phyloP scores from a whole-genome alignment of 2,113 vertebrate genomes.

The Dicerorhinus sumatrensis region DNA sequence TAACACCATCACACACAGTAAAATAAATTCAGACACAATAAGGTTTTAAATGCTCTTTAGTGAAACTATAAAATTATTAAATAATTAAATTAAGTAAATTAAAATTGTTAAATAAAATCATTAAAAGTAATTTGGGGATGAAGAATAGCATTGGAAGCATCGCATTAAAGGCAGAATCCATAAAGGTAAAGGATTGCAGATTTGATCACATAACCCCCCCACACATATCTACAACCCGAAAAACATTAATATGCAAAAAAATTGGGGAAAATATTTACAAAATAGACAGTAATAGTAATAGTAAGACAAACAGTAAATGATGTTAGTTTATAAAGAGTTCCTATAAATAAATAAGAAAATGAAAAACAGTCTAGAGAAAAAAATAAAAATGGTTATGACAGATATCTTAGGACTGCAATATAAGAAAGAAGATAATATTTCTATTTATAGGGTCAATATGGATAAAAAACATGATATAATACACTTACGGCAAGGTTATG shows the following conservation, averaged over 20 bases:
- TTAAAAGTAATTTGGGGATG: not conserved
- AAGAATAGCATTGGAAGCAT: not conserved
- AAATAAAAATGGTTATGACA: not conserved
- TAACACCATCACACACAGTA: not conserved
- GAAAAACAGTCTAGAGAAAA: not conserved
- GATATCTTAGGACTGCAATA: not conserved
- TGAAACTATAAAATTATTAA: not conserved
- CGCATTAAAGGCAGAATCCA: not conserved
- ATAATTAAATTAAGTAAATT: not conserved
- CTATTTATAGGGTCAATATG: not conserved
- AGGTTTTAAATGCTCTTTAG: not conserved
- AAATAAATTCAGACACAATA: conserved; percentile 15
- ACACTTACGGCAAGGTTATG: not conserved
- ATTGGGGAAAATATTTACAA: not conserved
- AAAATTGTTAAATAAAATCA: not conserved
- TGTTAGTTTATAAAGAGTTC: not conserved
- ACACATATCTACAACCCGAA: not conserved
- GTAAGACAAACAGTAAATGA: not conserved
- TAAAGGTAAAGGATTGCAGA: not conserved
- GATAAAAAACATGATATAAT: not conserved
- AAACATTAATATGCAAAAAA: not conserved
- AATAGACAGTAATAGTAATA: not conserved
- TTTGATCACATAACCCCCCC: not conserved
- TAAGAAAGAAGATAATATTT: not conserved
- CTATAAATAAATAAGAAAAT: not conserved